Percentiles rank a stretch among this genome's conserved stretches.
phyloP scores from a whole-genome alignment of 2,888 invertebrate genomes.

The Hydrotaea cyrtoneurina region DNA sequence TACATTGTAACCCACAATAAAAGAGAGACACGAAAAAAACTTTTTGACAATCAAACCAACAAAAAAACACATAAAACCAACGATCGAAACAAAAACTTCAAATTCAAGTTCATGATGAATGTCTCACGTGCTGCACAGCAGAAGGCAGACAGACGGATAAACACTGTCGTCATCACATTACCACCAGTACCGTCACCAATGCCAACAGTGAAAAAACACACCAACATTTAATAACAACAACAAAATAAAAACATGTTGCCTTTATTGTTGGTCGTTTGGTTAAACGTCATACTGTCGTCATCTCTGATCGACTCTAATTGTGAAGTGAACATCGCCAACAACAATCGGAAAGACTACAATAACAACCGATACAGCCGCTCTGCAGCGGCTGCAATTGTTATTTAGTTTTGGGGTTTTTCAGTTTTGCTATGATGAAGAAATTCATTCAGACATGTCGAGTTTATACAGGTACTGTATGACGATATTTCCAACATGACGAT shows the following conservation, averaged over 20 bases:
- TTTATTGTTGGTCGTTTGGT: slow-evolving; percentile 28
- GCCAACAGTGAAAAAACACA: neutral
- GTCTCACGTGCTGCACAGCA: slow-evolving; percentile 68
- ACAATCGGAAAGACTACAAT: neutral
- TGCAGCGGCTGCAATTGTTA: slow-evolving; percentile 54
- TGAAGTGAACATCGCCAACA: slow-evolving; percentile 26
- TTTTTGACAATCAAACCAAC: slow-evolving; percentile 38
- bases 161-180: neutral
- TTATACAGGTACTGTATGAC: neutral
- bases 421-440: neutral
- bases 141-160: slow-evolving; percentile 9
- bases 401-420: slow-evolving; percentile 38
- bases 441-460: neutral
- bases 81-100: slow-evolving; percentile 73
- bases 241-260: slow-evolving; percentile 32
- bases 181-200: slow-evolving; percentile 23
- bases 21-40: slow-evolving; percentile 11
- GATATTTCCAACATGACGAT: too few relatives aligned
- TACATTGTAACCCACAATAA: slow-evolving; percentile 7
- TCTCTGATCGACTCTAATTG: slow-evolving; percentile 54
- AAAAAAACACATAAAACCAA: slow-evolving; percentile 55
- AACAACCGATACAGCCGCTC: neutral
- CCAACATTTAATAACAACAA: slow-evolving; percentile 24
- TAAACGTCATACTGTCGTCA: slow-evolving; percentile 53
- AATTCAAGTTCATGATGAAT: slow-evolving; percentile 74